Evolutionary conservation across 2,888 invertebrate genomes (phyloP).

Genomic region (Therioaphis trifolii): DNA sequence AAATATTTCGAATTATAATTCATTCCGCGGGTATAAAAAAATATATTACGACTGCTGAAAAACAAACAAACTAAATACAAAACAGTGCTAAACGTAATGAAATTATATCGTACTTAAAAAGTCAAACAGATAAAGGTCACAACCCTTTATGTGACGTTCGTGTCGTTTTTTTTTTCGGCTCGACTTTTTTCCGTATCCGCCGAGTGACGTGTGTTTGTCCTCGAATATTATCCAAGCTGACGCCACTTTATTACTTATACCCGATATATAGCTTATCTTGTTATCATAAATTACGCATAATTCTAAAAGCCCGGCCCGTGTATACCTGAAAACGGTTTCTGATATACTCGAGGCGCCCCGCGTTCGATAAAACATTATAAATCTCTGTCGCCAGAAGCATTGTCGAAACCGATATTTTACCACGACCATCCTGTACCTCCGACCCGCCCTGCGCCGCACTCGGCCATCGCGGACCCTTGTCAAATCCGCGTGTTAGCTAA

Average conservation of each 20-base stretch:
- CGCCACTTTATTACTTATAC: conserved; percentile 29
- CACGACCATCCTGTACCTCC: not conserved
- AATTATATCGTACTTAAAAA: conserved; percentile 19
- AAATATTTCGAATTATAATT: too few relatives aligned
- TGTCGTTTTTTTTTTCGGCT: conserved; percentile 4
- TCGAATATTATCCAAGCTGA: conserved; percentile 32
- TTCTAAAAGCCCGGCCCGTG: conserved; percentile 19
- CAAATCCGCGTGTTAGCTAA: conserved; percentile 42
- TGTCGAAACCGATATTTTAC: conserved; percentile 52
- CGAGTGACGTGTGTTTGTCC: not conserved
- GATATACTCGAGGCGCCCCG: conserved; percentile 22
- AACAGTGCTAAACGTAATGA: conserved; percentile 7
- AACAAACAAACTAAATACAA: too few relatives aligned
- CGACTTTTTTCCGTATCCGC: conserved; percentile 2
- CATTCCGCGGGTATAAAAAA: too few relatives aligned
- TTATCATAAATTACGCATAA: conserved; percentile 55
- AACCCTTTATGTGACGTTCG: not conserved
- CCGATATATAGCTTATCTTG: conserved; percentile 19
- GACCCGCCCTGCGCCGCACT: not conserved
- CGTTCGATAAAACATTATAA: conserved; percentile 54
- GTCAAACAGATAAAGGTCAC: conserved; percentile 11
- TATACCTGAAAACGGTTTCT: conserved; percentile 29
- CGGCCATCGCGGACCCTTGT: conserved; percentile 10
- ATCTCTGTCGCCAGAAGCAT: conserved; percentile 39
- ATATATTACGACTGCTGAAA: too few relatives aligned